Conservation (phyloP, 2,888 invertebrate species). For the Drosophila mayaguana region DNA sequence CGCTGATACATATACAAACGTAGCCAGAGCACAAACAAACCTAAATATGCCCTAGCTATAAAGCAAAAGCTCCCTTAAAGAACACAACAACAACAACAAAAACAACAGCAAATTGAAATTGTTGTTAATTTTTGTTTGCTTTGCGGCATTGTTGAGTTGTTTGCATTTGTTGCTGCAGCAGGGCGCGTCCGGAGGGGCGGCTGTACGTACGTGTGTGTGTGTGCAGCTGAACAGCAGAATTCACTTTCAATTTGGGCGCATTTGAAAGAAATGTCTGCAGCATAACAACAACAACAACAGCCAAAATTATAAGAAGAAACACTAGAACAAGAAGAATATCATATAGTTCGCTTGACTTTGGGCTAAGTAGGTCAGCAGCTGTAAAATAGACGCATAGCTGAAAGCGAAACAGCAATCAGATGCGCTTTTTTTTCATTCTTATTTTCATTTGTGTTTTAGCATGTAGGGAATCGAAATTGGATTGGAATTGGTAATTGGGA, state of each 20-base stretch:
- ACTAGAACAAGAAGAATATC: constrained; percentile 41
- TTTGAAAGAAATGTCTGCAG: constrained; percentile 56
- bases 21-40: constrained; percentile 61
- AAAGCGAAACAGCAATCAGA: constrained; percentile 41
- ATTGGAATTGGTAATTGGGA: constrained; percentile 29
- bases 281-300: constrained; percentile 6
- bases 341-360: constrained; percentile 72
- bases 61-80: constrained; percentile 71
- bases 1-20: constrained; percentile 30
- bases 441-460: constrained; percentile 18
- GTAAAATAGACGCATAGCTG: constrained; percentile 63
- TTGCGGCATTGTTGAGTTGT: constrained; percentile 72
- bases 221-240: constrained; percentile 66
- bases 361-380: constrained; percentile 75
- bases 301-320: constrained; percentile 18
- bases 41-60: constrained; percentile 68
- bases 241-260: constrained; percentile 75
- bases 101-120: constrained; percentile 61
- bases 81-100: constrained; percentile 30
- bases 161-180: constrained; percentile 49
- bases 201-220: not conserved
- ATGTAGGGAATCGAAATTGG: constrained; percentile 34
- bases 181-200: not conserved
- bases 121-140: constrained; percentile 76
- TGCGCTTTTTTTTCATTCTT: constrained; percentile 2